Conservation (phyloP, 1,140 invertebrate species). For the Antheraea pernyi region DNA sequence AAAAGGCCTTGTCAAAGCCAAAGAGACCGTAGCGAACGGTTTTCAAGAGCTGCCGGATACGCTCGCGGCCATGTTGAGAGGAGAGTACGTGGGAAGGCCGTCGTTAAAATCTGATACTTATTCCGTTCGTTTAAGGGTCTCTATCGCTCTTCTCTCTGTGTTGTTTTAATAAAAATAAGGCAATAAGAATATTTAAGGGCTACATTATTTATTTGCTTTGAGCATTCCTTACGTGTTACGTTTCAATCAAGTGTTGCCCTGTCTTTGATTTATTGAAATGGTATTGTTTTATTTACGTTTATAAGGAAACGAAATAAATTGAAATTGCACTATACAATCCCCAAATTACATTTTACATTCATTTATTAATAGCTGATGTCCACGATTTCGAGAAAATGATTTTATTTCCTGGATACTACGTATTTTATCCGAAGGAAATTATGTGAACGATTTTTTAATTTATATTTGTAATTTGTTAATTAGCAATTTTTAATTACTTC, state of each 20-base stretch:
- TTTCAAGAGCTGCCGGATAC: conserved; percentile 80
- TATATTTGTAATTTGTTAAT: too few relatives aligned
- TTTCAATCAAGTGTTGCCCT: background rate
- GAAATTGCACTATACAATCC: background rate
- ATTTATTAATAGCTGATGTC: too few relatives aligned
- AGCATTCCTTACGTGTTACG: background rate
- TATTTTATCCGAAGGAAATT: too few relatives aligned
- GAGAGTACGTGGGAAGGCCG: conserved; percentile 79
- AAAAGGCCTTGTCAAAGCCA: conserved; percentile 76
- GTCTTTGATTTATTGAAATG: background rate
- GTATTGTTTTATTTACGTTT: background rate
- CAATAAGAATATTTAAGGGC: background rate
- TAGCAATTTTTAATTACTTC: too few relatives aligned
- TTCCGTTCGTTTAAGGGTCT: conserved; percentile 10
- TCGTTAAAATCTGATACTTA: conserved; percentile 72
- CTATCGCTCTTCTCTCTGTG: background rate
- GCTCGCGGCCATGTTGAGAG: conserved; percentile 77
- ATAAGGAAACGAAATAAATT: background rate
- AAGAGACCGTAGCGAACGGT: conserved; percentile 77
- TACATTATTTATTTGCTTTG: conserved; percentile 12
- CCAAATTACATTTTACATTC: background rate
- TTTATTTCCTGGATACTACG: too few relatives aligned
- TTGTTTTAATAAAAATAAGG: conserved; percentile 1
- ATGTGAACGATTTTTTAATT: too few relatives aligned
- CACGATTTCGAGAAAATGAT: too few relatives aligned